Base-by-base conservation (phyloP, 2,113 vertebrate genomes). In the Erythrocercus mccallii region DNA sequence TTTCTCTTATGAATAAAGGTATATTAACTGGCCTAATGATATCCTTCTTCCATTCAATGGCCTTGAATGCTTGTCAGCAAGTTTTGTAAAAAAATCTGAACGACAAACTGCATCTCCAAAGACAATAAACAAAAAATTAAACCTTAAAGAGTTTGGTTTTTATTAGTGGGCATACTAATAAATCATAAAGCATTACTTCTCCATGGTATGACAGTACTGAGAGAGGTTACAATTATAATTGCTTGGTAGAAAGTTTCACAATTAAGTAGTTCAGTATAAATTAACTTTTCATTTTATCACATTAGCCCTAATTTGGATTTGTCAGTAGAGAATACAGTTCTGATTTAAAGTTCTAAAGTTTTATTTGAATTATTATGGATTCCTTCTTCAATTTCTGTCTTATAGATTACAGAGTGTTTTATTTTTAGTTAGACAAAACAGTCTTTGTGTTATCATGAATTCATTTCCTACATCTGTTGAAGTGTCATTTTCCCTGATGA, bases 381-480 rank as follows among this genome's bases (percentile, higher is more conserved):
- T 92, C 68, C 24, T 86, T 73, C 33, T 42, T 65, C 40, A 80
- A 82, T 57, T 94, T 92, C 68, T 86, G 18, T 73, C 35, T 53
- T 42, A 57, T 1, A 76, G 66, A 95, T 77, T 37, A 76, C 4
- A 42, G 78, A 72, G 28, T 18, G 18, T 19, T 80, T 94, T 86
- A 90, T 95, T 90, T 95, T 91, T 70, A 72, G 57, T 40, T 33
- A 95, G 48, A 86, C 61, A 92, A 82, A 88, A 76, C n/a, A 90
- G 20, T 48, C 56, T 73, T 64, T 93, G 62, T 94, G 70, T 70
- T 68, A 88, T 38, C 58, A 45, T 57, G 25, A 74, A 79, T 83
- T 69, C 12, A 81, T 54, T 92, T 72, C 68, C 78, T 79, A 66
- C 88, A 94, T 95, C 82, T 94, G 77, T 28, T 91, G 47, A 83